Conservation (phyloP, 2,888 invertebrate species). For the Dexiosoma caninum region DNA sequence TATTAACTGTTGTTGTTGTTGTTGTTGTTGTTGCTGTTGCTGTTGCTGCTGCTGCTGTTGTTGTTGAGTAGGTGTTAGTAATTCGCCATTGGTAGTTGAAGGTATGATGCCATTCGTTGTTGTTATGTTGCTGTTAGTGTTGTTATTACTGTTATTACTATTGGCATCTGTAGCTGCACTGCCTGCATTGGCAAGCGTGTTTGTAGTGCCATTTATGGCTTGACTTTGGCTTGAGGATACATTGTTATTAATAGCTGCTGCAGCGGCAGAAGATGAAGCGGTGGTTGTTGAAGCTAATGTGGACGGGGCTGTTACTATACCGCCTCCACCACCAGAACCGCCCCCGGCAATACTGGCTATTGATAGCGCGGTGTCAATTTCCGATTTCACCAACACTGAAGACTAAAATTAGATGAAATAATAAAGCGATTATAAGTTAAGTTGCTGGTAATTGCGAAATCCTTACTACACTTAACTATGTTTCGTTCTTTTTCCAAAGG, state of each 20-base stretch:
- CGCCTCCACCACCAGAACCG: constrained; percentile 72
- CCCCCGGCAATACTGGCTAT: constrained; percentile 75
- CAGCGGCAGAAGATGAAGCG: constrained; percentile 57
- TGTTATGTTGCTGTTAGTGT: constrained; percentile 49
- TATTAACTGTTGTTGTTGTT: constrained; percentile 64
- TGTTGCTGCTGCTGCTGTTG: constrained; percentile 51
- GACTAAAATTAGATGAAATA: constrained; percentile 67
- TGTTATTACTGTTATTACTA: constrained; percentile 43
- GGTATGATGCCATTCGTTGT: constrained; percentile 59
- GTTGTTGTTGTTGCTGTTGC: constrained; percentile 63
- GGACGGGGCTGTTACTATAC: constrained; percentile 47
- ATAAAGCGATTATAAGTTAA: constrained; percentile 34
- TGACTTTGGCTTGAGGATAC: constrained; percentile 67
- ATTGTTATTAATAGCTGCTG: constrained; percentile 59
- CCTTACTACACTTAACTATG: background rate
- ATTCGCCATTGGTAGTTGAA: constrained; percentile 47
- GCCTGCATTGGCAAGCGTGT: constrained; percentile 62
- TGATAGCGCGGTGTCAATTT: constrained; percentile 78
- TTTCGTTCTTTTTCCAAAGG: no score
- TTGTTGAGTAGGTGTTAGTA: constrained; percentile 63
- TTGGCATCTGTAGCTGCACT: constrained; percentile 61
- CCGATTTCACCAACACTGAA: constrained; percentile 79
- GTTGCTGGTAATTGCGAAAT: background rate
- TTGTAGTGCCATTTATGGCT: constrained; percentile 65
- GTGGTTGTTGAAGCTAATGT: constrained; percentile 64